Evolutionary conservation across 2,888 invertebrate genomes (phyloP).

Genomic region (Archips crataeganus): DNA sequence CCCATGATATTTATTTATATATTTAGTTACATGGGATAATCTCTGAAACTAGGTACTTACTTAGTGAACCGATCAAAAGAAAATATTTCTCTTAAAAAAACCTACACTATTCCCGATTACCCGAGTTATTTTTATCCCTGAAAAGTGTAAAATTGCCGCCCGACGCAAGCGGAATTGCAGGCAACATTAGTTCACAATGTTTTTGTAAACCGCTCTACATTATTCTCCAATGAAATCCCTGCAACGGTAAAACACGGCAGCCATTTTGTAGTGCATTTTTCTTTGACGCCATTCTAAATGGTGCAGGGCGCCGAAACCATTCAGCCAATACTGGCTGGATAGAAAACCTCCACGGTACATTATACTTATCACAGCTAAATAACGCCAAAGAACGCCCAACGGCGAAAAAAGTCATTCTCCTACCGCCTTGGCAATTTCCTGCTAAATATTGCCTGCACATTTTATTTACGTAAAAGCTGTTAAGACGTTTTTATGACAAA

Average conservation of each 20-base stretch:
- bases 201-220: too few species aligned
- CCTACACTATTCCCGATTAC: too few species aligned
- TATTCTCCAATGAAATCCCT: too few species aligned
- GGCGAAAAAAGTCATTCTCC: slow-evolving; percentile 9
- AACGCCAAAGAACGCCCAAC: not conserved
- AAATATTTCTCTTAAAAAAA: too few species aligned
- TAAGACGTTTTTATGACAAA: slow-evolving; percentile 12
- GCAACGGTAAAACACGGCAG: not conserved
- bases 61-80: too few species aligned
- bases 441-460: slow-evolving; percentile 21
- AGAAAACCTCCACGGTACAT: slow-evolving; percentile 10
- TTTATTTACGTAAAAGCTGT: slow-evolving; percentile 23
- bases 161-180: too few species aligned
- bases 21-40: too few species aligned
- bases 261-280: slow-evolving; percentile 10
- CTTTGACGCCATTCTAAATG: not conserved
- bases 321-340: slow-evolving; percentile 23
- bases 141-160: too few species aligned
- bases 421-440: slow-evolving; percentile 29
- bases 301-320: not conserved
- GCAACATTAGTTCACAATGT: too few species aligned
- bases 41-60: too few species aligned
- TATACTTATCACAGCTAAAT: slow-evolving; percentile 5
- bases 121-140: too few species aligned
- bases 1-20: too few species aligned